Conservation (phyloP, 2,888 invertebrate genomes). For the Neelides folsomi region DNA sequence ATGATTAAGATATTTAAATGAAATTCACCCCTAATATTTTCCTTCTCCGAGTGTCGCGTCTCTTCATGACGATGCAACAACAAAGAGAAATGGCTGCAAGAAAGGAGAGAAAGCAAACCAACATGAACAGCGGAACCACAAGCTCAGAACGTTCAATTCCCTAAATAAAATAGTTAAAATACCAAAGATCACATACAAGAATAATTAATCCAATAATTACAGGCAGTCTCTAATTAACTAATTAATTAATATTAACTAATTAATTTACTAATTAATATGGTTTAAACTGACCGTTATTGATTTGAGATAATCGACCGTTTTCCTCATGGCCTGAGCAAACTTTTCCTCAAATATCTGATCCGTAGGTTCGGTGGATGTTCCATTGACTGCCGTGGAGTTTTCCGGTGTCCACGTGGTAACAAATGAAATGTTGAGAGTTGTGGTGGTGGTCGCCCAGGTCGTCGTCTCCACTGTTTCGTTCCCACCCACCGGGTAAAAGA, state of each 20-base stretch:
- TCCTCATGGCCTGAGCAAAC: constrained; percentile 18
- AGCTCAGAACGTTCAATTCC: constrained; percentile 28
- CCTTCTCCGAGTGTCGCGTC: constrained; percentile 22
- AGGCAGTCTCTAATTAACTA: no score
- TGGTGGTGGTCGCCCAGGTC: no score
- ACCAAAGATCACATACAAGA: no score
- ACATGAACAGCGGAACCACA: constrained; percentile 28
- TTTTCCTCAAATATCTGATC: constrained; percentile 10
- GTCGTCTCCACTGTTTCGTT: no score
- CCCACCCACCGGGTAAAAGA: no score
- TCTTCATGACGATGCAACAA: constrained; percentile 27
- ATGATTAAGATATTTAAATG: background rate
- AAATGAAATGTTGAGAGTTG: no score
- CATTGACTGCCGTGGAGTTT: constrained; percentile 1
- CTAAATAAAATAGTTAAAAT: no score
- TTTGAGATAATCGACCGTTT: constrained; percentile 22
- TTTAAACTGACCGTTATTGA: constrained; percentile 14
- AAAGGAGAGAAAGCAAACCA: constrained; percentile 19
- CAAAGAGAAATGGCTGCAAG: constrained; percentile 24
- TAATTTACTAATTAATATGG: no score
- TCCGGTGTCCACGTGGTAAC: no score
- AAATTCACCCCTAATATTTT: constrained; percentile 28
- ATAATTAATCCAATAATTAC: no score
- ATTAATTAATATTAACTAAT: no score
- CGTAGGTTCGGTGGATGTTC: no score